Base-by-base conservation (phyloP, 1,140 invertebrate genomes). In the Cherax quadricarinatus region DNA sequence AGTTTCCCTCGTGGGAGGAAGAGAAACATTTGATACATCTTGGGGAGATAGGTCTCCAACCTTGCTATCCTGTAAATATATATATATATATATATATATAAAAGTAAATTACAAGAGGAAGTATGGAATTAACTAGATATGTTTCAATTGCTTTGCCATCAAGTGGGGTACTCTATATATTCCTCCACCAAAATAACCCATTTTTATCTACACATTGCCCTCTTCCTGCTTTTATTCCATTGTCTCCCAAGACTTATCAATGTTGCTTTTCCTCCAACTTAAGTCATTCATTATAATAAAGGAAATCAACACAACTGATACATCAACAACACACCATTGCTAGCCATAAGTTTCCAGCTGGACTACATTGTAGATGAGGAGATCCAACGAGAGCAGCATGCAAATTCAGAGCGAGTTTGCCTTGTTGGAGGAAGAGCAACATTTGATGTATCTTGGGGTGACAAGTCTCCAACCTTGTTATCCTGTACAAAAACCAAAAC, bases 21-120 rank as follows among this genome's bases (percentile, higher is more conserved):
- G 91, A 83, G 91, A 90, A 48, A 93, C 90, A 83, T 89, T 93
- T 57, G 91, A 90, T 48, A 90, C 89, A 85, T 93, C 93, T 89
- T 93, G 93, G 2, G 93, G 93, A 7, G 93, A 93, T n/a, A 93
- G 84, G 60, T 93, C 93, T 53, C 93, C 93, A 75, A 90, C 90
- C 83, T 93, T 93, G 93, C 92, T 93, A 82, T 93, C 93, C 93
- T 93, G 93, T 79, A 12, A 79, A 80, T 9, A 81, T 5, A 84
- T 57, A 78, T 60, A 41, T 60, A n/a, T 30, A 80, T 4, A n/a
- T n/a, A n/a, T n/a, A 60, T 7, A 12, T 1, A 60, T 12, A 41
- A 41, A 41, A 41, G 30, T 41, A 41, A 41, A 41, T 41, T 41
- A 41, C 30, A 41, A 41, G 30, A 60, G 9, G 57, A 60, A 9